These are phyloP conservation scores for Drosophila siamana DNA, from an alignment of 2,888 invertebrate genomes.

Conservation along the genomic window DNA sequence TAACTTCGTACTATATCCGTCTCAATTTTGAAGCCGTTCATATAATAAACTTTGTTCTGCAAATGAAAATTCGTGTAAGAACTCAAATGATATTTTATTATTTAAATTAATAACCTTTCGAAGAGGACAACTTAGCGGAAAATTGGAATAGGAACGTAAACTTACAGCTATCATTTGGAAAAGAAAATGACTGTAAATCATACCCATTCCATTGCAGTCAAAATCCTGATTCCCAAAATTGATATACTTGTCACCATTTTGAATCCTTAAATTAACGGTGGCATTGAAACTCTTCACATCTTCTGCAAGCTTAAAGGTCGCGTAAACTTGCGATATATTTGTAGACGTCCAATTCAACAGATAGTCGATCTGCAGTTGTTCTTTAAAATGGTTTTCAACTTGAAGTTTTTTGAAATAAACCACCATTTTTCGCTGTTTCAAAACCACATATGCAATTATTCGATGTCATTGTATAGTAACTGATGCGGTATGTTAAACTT, in stretches of 20 bases:
- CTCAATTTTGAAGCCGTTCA: neutral
- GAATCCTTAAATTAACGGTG: neutral
- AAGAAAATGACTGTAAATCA: neutral
- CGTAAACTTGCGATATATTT: neutral
- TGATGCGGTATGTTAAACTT: neutral
- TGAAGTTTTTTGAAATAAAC: neutral
- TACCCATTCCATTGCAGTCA: neutral
- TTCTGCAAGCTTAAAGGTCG: neutral
- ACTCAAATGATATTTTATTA: neutral
- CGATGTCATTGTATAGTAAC: neutral
- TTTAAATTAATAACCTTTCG: neutral
- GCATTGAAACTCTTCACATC: neutral
- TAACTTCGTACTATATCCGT: constrained; percentile 4
- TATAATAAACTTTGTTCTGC: constrained; percentile 1
- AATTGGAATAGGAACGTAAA: neutral
- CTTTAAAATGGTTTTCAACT: neutral
- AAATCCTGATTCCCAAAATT: neutral
- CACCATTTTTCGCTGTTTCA: neutral
- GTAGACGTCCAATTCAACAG: neutral
- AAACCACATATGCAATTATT: neutral
- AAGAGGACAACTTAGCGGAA: constrained; percentile 6
- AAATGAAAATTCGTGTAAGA: neutral
- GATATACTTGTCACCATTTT: neutral
- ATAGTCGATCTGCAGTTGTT: neutral
- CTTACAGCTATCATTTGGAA: neutral